Conservation (phyloP, 2,888 invertebrate genomes). For the Aelia acuminata region DNA sequence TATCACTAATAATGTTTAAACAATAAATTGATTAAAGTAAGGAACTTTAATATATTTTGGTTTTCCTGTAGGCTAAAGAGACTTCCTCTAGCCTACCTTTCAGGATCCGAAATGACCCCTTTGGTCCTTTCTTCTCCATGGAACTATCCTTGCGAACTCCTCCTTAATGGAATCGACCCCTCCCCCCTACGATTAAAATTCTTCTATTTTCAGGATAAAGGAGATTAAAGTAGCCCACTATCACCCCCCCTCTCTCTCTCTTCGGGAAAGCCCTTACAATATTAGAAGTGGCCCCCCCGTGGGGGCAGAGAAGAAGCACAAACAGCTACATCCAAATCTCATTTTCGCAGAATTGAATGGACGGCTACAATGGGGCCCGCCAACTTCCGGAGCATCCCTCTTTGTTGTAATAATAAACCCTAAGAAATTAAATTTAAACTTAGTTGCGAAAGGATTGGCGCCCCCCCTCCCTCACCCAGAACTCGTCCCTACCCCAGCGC, state of each 20-base stretch:
- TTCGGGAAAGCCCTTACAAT: constrained; percentile 43
- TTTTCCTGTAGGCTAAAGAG: not conserved
- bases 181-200: constrained; percentile 38
- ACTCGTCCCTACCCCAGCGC: no score
- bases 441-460: constrained; percentile 48
- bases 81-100: not conserved
- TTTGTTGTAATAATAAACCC: constrained; percentile 56
- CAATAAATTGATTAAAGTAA: no score
- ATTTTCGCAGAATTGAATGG: constrained; percentile 56
- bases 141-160: not conserved
- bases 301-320: not conserved
- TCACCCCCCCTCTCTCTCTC: not conserved
- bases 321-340: constrained; percentile 56
- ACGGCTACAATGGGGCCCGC: constrained; percentile 28
- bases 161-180: not conserved
- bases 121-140: not conserved
- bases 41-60: no score
- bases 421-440: constrained; percentile 57
- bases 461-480: no score
- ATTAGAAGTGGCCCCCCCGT: not conserved
- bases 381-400: constrained; percentile 50
- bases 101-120: not conserved
- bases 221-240: constrained; percentile 43
- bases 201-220: not conserved
- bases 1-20: no score